Base-by-base conservation (phyloP, 2,113 vertebrate genomes). In the Xyliphius kryptos region DNA sequence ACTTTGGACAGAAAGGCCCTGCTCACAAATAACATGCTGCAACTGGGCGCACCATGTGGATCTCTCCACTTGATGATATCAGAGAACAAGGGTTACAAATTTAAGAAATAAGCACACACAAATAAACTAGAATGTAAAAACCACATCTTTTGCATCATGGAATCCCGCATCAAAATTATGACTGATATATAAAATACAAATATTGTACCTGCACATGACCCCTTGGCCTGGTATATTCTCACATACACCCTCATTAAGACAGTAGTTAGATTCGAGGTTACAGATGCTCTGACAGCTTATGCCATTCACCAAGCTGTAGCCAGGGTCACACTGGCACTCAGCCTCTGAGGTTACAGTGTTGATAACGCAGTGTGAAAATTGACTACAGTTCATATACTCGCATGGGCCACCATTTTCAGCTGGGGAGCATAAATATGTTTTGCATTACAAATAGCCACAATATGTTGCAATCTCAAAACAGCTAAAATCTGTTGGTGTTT, bases 341-440 rank as follows among this genome's bases (percentile, higher is more conserved):
- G 89, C 89, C 71, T 94, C 90, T 0, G 73, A 50, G 0, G 84
- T 94, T 88, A 81, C 69, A 46, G 88, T 77, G 16, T 93, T 91
- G 21, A 74, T 79, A 41, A 89, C 17, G 40, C 96, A 97, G 60
- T 82, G 85, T 0, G 93, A 91, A 70, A 90, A 91, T 65, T 92
- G 82, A 0, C 89, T 87, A 26, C 96, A 98, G 1, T 88, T 88
- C 87, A 91, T 76, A 81, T 91, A 92, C 73, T 89, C 92, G 77
- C 95, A 97, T 36, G 89, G 87, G 67, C 94, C 89, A 12, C 83
- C 87, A 59, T 80, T 84, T 73, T 94, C 91, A 59, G 84, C 93
- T 96, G 86, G 5, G 63, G 2, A 6, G n/a, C 43, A 46, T 41
- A n/a, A 5, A 46, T n/a, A 32, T 32, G 7, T 32, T 5, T n/a